Evolutionary conservation across 2,113 vertebrate species (phyloP), one percentile per base, ranked within the genome.

Genomic region (Empidonax alnorum): DNA sequence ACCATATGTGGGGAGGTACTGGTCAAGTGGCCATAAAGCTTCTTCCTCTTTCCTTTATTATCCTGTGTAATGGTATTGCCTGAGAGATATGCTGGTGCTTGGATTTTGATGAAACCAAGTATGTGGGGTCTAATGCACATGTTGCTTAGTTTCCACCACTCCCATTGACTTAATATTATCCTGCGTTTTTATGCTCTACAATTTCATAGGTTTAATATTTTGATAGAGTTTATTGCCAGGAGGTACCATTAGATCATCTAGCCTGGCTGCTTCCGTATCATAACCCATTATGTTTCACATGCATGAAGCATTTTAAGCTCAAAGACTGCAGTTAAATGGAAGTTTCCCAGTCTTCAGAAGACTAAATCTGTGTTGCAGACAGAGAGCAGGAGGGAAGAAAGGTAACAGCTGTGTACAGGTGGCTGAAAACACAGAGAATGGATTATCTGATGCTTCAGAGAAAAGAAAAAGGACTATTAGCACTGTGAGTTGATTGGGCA

Each of bases 1-100:
- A 59, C 17, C 58, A 94, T 76, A 82, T 46, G 59, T 5, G 21
- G 9, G 11, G 53, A 92, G 58, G 84, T 67, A 61, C 6, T 55
- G 90, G 73, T 93, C 86, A 92, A 96, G 77, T 79, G 37, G 23
- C 23, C 77, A 41, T 84, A 79, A 94, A 84, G 56, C 66, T 66
- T 71, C 73, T 65, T 83, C n/a, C 9, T 94, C 35, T 85, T 91
- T 76, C 63, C 71, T 88, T 52, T 56, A 49, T 74, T 88, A 68
- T 77, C 39, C 55, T 42, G 3, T 47, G 28, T 88, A 84, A 94
- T 25, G 46, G 39, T 66, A 81, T 49, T 87, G 47, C 63, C 72
- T 44, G 35, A 68, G 35, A 35, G 47, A 83, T 80, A 58, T 82
- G 85, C 72, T 63, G 42, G 41, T 66, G 16, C 53, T 69, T 83